Conservation (phyloP, 2,113 vertebrate species). For the Spea bombifrons region DNA sequence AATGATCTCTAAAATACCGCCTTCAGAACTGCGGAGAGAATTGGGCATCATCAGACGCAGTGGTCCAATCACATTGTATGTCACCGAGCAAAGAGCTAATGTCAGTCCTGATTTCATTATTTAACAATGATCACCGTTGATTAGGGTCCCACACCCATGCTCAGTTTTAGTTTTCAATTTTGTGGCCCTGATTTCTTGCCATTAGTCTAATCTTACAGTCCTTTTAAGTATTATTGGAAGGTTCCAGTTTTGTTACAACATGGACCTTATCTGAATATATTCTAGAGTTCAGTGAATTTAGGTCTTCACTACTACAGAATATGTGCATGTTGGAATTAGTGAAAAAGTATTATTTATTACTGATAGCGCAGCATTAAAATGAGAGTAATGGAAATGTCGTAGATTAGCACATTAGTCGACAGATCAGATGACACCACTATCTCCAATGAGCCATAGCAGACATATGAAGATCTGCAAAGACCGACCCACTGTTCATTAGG, state of each 20-base stretch:
- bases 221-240: no score
- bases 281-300: no score
- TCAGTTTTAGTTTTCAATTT: no score
- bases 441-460: neutral
- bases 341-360: neutral
- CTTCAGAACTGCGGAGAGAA: conserved; percentile 37
- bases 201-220: no score
- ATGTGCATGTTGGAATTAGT: neutral
- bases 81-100: conserved; percentile 21
- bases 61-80: conserved; percentile 16
- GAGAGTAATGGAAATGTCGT: neutral
- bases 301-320: no score
- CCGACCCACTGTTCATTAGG: neutral
- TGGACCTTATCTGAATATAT: no score
- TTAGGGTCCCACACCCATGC: neutral
- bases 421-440: neutral
- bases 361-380: neutral
- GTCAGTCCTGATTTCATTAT: neutral
- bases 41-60: conserved; percentile 10
- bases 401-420: neutral
- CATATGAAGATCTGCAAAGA: neutral
- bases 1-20: conserved; percentile 45
- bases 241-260: no score
- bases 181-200: no score
- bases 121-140: neutral